phyloP scores from a whole-genome alignment of 2,888 invertebrate species.

The Cryptocheilus praepositus region DNA sequence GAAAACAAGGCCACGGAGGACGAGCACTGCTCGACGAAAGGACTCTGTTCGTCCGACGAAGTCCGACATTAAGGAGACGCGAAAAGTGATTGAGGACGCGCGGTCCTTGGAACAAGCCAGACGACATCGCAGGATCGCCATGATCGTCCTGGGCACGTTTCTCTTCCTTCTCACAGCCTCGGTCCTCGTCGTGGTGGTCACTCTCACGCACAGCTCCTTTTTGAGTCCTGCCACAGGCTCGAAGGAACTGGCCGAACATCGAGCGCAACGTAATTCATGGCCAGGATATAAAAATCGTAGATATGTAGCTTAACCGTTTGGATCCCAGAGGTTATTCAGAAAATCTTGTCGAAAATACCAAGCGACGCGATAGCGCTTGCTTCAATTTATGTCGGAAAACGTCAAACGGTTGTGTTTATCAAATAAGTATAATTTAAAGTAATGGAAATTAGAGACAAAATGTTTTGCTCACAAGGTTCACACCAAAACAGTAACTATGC shows the following conservation, averaged over 20 bases:
- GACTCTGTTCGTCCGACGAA: constrained; percentile 81
- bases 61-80: constrained; percentile 64
- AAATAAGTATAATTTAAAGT: no score
- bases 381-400: no score
- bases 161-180: constrained; percentile 84
- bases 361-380: no score
- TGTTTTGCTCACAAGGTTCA: no score
- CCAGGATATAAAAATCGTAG: neutral
- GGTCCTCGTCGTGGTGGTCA: constrained; percentile 86
- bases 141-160: constrained; percentile 84
- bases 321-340: no score
- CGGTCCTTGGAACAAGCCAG: constrained; percentile 80
- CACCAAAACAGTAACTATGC: no score
- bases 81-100: constrained; percentile 73
- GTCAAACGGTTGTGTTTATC: no score
- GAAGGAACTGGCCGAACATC: constrained; percentile 65
- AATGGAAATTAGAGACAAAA: no score
- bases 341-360: no score
- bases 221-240: constrained; percentile 80
- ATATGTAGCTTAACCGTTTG: no score
- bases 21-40: constrained; percentile 81
- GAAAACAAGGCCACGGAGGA: constrained; percentile 57
- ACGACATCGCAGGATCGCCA: constrained; percentile 82
- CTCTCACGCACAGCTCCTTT: constrained; percentile 84
- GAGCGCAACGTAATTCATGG: constrained; percentile 61